Evolutionary conservation across 2,888 invertebrate species (phyloP), one percentile per base, ranked within the genome.

Genomic region (Heliconius aoede): DNA sequence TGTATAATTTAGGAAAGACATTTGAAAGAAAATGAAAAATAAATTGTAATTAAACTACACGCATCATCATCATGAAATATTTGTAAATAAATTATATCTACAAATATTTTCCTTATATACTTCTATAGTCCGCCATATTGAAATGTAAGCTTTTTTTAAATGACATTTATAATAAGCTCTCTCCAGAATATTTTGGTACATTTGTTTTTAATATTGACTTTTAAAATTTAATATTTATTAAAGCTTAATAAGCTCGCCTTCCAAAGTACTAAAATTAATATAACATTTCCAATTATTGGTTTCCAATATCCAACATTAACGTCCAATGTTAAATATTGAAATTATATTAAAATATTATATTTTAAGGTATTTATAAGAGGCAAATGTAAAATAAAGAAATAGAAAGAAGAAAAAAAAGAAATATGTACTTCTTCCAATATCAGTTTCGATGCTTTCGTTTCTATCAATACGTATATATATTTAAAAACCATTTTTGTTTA

Each of bases 401-500:
- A n/a, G n/a, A n/a, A n/a, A n/a, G n/a, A n/a, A n/a, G n/a, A 69
- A 68, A 28, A 67, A 28, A 68, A 15, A 55, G 24, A 15, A 21
- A 28, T 3, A 60, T 60, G 28, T 60, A 11, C n/a, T n/a, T 26
- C 28, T 30, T 65, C 4, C n/a, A n/a, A 36, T 55, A 46, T 55
- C n/a, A 69, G 28, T 51, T 51, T 15, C 51, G 30, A 30, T 28
- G 13, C 30, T 55, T 69, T 69, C 30, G 1, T 30, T 15, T 28
- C 5, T 32, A 30, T 55, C 4, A 28, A 13, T 55, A 36, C 3
- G 11, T 36, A 11, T 36, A 30, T 30, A 28, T 21, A 24, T n/a
- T n/a, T n/a, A 36, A 72, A 60, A 40, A 40, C 5, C 4, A 26
- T 72, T 72, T 72, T 72, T 72, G 40, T 61, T 58, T 61, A 40